phyloP scores from a whole-genome alignment of 2,888 invertebrate genomes.

The Erebia epiphron region DNA sequence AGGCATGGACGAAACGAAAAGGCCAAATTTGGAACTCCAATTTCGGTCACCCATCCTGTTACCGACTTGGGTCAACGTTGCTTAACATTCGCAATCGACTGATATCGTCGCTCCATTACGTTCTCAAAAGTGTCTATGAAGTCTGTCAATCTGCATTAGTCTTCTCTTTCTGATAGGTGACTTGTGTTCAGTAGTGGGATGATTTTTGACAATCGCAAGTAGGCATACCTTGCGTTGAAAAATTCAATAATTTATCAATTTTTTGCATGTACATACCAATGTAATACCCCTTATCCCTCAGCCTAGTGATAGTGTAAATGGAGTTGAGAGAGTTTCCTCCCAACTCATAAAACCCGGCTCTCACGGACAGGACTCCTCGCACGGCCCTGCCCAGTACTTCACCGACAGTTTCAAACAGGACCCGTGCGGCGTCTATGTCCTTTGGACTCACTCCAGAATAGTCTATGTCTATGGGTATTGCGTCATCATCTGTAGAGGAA shows the following conservation, averaged over 20 bases:
- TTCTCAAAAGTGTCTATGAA: too few relatives aligned
- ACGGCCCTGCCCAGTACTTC: constrained; percentile 86
- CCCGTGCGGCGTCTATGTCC: constrained; percentile 84
- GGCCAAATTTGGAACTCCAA: too few relatives aligned
- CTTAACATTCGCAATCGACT: too few relatives aligned
- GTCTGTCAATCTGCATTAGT: too few relatives aligned
- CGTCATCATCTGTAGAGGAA: constrained; percentile 71
- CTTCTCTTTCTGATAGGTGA: too few relatives aligned
- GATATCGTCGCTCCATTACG: too few relatives aligned
- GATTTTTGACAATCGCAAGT: too few relatives aligned
- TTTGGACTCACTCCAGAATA: constrained; percentile 84
- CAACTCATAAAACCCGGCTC: constrained; percentile 91
- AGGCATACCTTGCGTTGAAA: too few relatives aligned
- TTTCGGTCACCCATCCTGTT: too few relatives aligned
- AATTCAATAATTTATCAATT: not conserved
- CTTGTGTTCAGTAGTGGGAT: too few relatives aligned
- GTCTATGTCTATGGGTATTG: constrained; percentile 85
- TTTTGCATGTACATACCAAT: constrained; percentile 79
- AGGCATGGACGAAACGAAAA: too few relatives aligned
- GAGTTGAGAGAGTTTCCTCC: constrained; percentile 95
- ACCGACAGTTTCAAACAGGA: constrained; percentile 89
- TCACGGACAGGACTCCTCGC: constrained; percentile 83
- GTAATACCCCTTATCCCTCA: constrained; percentile 89
- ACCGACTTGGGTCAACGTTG: too few relatives aligned
- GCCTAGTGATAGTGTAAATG: constrained; percentile 89